Conservation (phyloP, 2,797 vertebrate species). For the Scyliorhinus canicula region DNA sequence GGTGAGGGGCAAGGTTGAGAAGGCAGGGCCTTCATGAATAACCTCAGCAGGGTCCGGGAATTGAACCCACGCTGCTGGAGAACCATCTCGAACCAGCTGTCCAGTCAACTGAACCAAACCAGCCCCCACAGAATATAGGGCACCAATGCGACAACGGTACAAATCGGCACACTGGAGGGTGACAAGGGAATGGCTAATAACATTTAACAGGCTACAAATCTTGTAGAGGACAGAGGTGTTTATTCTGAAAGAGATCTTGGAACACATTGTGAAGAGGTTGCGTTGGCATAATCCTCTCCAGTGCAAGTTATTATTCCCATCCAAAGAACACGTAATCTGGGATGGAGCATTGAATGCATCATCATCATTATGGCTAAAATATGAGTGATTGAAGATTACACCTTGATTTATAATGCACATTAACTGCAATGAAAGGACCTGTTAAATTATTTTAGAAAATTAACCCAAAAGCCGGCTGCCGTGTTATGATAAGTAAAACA, state of each 20-base stretch:
- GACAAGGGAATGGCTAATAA: neutral
- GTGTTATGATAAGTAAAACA: conserved; percentile 19
- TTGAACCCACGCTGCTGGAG: too few relatives aligned
- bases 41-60: too few relatives aligned
- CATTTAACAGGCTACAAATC: neutral
- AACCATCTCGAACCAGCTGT: too few relatives aligned
- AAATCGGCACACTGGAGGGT: neutral
- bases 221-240: too few relatives aligned
- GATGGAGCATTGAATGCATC: neutral
- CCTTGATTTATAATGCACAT: neutral
- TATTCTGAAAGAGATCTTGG: neutral
- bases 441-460: neutral
- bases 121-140: neutral
- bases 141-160: neutral
- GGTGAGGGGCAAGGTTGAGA: too few relatives aligned
- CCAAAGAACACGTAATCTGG: too few relatives aligned
- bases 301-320: neutral
- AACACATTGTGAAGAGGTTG: neutral
- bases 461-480: neutral
- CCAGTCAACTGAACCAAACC: too few relatives aligned
- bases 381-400: neutral
- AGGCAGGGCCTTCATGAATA: too few relatives aligned
- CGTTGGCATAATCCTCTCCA: neutral
- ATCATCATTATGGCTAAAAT: neutral
- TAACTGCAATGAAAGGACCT: neutral